Evolutionary conservation across 1,140 invertebrate species (phyloP).

Genomic region (Drosophila kepulauana): DNA sequence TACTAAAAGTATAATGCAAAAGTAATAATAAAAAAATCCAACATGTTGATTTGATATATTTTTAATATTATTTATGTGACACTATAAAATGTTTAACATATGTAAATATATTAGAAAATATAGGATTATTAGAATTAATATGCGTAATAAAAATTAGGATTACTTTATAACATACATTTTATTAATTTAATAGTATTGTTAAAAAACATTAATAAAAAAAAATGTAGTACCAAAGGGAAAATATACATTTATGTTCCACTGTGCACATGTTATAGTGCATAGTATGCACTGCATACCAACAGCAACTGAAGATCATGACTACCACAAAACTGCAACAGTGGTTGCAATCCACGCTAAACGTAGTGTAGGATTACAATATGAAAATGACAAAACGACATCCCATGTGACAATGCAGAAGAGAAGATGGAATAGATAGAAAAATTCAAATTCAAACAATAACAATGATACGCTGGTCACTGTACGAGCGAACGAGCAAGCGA

Average conservation of each 20-base stretch:
- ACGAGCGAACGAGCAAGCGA: slow-evolving; percentile 50
- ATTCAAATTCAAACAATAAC: slow-evolving; percentile 24
- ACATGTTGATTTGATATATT: too few relatives aligned
- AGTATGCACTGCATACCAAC: slow-evolving; percentile 39
- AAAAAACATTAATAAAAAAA: background rate
- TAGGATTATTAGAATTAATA: too few relatives aligned
- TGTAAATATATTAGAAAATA: too few relatives aligned
- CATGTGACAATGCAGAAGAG: background rate
- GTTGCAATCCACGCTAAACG: slow-evolving; percentile 14
- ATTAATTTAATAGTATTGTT: background rate
- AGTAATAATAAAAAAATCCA: too few relatives aligned
- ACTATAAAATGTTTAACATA: too few relatives aligned
- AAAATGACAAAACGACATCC: slow-evolving; percentile 19
- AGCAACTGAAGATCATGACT: slow-evolving; percentile 11
- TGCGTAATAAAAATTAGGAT: background rate
- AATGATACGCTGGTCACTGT: slow-evolving; percentile 43
- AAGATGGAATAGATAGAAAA: slow-evolving; percentile 21
- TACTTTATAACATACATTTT: background rate
- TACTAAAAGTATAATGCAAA: too few relatives aligned
- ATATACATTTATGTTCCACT: slow-evolving; percentile 21
- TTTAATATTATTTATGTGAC: too few relatives aligned
- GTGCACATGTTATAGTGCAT: slow-evolving; percentile 25
- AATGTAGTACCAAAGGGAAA: too few relatives aligned
- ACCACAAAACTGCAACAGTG: slow-evolving; percentile 16
- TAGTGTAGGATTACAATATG: slow-evolving; percentile 9